These are phyloP conservation scores for Tiliqua scincoides DNA, from an alignment of 2,113 vertebrate species.

Conservation along the genomic window DNA sequence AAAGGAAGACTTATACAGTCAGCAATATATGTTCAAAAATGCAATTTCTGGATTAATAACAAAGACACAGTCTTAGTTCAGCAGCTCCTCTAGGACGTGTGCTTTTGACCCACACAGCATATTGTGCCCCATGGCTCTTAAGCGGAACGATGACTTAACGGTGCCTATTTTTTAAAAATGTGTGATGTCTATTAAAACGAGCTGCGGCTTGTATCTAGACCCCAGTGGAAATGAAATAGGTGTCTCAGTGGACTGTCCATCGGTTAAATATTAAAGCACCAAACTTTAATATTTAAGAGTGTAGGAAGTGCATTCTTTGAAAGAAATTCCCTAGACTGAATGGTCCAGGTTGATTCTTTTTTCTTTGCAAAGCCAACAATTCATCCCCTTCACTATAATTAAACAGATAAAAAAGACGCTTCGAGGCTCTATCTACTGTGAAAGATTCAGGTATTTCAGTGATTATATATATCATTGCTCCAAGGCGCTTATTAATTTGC, in stretches of 20 bases:
- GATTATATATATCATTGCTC: constrained; percentile 49
- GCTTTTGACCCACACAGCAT: constrained; percentile 81
- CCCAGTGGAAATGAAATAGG: constrained; percentile 75
- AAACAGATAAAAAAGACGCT: constrained; percentile 60
- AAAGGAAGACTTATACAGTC: constrained; percentile 71
- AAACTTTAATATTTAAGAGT: constrained; percentile 76
- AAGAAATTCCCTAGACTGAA: constrained; percentile 62
- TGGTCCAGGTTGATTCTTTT: constrained; percentile 59
- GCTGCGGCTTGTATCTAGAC: constrained; percentile 62
- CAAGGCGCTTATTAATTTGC: constrained; percentile 56
- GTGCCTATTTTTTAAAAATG: constrained; percentile 71
- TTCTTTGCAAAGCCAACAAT: constrained; percentile 23
- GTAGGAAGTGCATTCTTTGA: constrained; percentile 49
- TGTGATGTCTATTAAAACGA: constrained; percentile 78
- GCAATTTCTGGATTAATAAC: constrained; percentile 87
- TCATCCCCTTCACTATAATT: constrained; percentile 54
- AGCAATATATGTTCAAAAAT: constrained; percentile 82
- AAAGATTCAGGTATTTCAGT: constrained; percentile 53
- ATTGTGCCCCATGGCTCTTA: constrained; percentile 83
- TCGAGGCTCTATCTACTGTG: constrained; percentile 57
- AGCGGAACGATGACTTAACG: constrained; percentile 71
- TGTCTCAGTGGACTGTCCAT: constrained; percentile 63
- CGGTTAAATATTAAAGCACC: constrained; percentile 77
- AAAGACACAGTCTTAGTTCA: constrained; percentile 74
- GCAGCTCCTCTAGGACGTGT: constrained; percentile 76